phyloP scores from a whole-genome alignment of 2,888 invertebrate genomes.

The Panopea generosa region DNA sequence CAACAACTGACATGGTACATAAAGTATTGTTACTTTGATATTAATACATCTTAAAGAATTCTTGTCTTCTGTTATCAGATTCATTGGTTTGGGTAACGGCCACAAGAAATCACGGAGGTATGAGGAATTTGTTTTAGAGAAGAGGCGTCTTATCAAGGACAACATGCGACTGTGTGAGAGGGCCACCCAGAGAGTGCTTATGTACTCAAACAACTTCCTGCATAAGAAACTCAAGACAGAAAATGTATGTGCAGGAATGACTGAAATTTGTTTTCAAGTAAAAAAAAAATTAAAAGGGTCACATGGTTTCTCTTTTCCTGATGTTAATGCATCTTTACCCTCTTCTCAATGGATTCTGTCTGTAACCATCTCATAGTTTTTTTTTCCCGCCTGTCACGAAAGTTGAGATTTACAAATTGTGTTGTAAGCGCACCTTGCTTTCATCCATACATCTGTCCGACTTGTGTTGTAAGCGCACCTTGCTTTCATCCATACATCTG shows the following conservation, averaged over 20 bases:
- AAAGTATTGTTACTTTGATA: no score
- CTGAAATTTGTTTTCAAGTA: neutral
- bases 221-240: conserved; percentile 83
- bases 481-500: no score
- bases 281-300: neutral
- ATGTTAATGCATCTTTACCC: neutral
- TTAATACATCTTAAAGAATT: no score
- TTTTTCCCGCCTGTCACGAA: no score
- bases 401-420: no score
- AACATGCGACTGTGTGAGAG: conserved; percentile 81
- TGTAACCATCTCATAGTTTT: no score
- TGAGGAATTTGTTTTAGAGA: conserved; percentile 79
- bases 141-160: conserved; percentile 74
- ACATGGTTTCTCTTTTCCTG: neutral
- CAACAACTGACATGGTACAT: no score
- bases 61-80: conserved; percentile 10
- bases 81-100: conserved; percentile 83
- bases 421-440: no score
- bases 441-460: no score
- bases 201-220: conserved; percentile 85
- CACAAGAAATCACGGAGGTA: conserved; percentile 80
- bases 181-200: conserved; percentile 80
- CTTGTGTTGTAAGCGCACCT: no score
- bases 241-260: conserved; percentile 73
- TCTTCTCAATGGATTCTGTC: no score